A percentile compares a stretch with the other conserved stretches of the same genome.
These are phyloP conservation scores for Tachycineta bicolor DNA, from an alignment of 2,113 vertebrate genomes.

Conservation along the genomic window DNA sequence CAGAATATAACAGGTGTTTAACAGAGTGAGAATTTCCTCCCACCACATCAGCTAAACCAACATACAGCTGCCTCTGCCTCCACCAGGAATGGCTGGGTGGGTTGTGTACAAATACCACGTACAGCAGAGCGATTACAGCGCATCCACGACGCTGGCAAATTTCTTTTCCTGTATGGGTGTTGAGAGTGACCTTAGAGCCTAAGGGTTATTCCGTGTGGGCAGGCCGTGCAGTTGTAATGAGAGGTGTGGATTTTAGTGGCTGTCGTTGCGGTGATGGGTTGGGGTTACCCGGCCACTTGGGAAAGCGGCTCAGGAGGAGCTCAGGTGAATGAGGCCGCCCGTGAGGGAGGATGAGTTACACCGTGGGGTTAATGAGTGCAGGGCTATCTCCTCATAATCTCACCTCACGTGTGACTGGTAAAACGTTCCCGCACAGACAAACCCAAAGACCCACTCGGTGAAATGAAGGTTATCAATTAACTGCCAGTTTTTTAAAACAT, in stretches of 20 bases:
- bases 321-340: background rate
- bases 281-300: background rate
- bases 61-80: background rate
- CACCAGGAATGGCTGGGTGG: background rate
- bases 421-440: background rate
- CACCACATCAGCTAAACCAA: conserved; percentile 54
- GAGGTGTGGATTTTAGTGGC: background rate
- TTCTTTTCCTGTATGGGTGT: background rate
- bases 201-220: background rate
- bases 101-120: background rate
- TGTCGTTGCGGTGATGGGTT: accelerated
- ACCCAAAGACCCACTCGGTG: background rate
- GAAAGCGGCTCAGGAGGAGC: background rate
- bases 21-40: conserved; percentile 32
- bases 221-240: background rate
- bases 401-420: background rate
- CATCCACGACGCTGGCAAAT: background rate
- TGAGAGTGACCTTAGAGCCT: background rate
- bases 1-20: conserved; percentile 20
- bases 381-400: background rate
- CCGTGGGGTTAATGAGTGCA: background rate
- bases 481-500: background rate
- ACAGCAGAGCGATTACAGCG: background rate
- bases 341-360: background rate
- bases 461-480: background rate